Conservation (phyloP, 2,113 vertebrate species). For the Salvelinus alpinus region DNA sequence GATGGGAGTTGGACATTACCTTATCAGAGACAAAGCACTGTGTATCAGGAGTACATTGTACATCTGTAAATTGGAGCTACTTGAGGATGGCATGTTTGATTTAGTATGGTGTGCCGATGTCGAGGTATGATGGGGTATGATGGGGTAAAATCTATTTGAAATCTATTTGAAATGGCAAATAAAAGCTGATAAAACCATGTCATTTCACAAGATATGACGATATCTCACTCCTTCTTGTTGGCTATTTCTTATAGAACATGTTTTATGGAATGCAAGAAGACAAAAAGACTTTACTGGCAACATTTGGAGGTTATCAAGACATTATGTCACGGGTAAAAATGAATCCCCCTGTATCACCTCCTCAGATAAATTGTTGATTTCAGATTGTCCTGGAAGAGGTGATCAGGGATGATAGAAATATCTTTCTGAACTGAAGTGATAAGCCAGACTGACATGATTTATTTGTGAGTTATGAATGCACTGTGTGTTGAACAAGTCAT, state of each 20-base stretch:
- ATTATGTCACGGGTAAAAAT: neutral
- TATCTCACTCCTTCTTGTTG: neutral
- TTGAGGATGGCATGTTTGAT: neutral
- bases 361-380: neutral
- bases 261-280: no score
- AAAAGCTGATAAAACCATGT: slow-evolving; percentile 5
- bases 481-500: neutral
- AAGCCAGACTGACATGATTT: neutral
- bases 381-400: neutral
- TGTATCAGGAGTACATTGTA: neutral
- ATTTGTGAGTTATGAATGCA: neutral
- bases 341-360: neutral
- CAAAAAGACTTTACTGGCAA: neutral
- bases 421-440: neutral
- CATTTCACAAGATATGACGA: neutral
- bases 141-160: no score
- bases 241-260: no score
- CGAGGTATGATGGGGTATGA: slow-evolving; percentile 11
- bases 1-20: no score
- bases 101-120: neutral
- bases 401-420: neutral
- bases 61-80: neutral
- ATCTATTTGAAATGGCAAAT: slow-evolving; percentile 17
- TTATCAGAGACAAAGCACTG: no score
- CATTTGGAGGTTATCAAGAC: neutral